These are phyloP conservation scores for Calliopsis andreniformis DNA, from an alignment of 1,140 invertebrate species.

Conservation along the genomic window DNA sequence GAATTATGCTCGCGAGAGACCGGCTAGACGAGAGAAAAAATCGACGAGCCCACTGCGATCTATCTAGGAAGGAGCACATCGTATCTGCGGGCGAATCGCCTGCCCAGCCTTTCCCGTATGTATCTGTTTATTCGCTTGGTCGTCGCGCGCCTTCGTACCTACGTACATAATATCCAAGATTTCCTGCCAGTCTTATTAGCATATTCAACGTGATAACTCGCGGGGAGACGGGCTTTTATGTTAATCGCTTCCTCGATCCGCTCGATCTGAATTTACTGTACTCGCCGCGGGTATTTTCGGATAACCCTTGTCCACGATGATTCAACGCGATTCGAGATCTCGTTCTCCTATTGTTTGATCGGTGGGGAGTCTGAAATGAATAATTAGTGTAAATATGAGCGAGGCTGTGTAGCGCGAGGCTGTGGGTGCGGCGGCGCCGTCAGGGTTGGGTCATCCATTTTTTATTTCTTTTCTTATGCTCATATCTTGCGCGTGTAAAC, in stretches of 20 bases:
- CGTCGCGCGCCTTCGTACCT: constrained; percentile 14
- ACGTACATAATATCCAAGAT: constrained; percentile 16
- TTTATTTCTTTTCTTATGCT: no score
- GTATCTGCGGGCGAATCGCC: not conserved
- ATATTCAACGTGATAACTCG: constrained; percentile 52
- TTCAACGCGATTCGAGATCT: not conserved
- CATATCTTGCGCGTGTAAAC: no score
- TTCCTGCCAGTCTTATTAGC: constrained; percentile 45
- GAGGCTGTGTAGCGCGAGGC: no score
- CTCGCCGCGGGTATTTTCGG: constrained; percentile 7
- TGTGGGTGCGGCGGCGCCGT: no score
- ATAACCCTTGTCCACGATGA: not conserved
- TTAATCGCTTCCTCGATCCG: constrained; percentile 36
- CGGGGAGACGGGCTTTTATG: constrained; percentile 25
- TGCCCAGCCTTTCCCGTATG: constrained; percentile 3
- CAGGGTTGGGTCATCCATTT: no score
- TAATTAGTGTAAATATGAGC: no score
- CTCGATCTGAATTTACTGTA: constrained; percentile 16
- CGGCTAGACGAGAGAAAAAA: not conserved
- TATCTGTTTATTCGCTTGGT: constrained; percentile 31
- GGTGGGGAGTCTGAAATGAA: no score
- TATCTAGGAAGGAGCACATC: not conserved
- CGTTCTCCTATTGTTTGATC: no score
- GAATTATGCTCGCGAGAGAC: constrained; percentile 30
- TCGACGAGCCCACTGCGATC: constrained; percentile 3